A percentile compares a stretch with the other conserved stretches of the same genome.
phyloP scores from a whole-genome alignment of 2,113 vertebrate species.

The Rallus limicola region DNA sequence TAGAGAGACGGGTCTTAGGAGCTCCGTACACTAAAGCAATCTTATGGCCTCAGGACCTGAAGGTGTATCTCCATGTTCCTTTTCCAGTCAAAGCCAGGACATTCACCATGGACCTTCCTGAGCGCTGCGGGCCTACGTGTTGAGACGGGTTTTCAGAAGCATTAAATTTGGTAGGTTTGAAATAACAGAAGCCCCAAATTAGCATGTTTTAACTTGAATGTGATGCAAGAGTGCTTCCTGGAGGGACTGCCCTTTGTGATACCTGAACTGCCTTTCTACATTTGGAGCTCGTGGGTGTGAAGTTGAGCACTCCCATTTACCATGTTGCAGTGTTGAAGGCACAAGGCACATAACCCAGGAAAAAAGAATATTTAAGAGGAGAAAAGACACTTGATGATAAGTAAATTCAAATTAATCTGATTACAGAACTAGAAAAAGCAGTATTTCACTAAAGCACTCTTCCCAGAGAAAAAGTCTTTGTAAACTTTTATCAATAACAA shows the following conservation, averaged over 20 bases:
- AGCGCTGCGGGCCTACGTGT: not conserved
- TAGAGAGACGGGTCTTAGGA: not conserved
- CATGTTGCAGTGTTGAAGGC: not conserved
- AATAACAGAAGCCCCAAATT: constrained; percentile 5
- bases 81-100: not conserved
- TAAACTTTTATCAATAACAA: not conserved
- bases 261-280: rapidly evolving
- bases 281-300: not conserved
- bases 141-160: not conserved
- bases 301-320: not conserved
- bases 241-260: not conserved
- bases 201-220: not conserved
- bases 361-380: not conserved
- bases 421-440: not conserved
- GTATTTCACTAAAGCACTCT: not conserved
- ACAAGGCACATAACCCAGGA: not conserved
- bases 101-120: not conserved
- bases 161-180: not conserved
- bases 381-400: not conserved
- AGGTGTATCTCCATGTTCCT: not conserved
- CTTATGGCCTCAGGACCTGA: not conserved
- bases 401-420: not conserved
- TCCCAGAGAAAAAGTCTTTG: not conserved
- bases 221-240: not conserved
- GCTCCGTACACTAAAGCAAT: not conserved